phyloP scores from a whole-genome alignment of 2,113 vertebrate genomes.

The Crotalus horridus region DNA sequence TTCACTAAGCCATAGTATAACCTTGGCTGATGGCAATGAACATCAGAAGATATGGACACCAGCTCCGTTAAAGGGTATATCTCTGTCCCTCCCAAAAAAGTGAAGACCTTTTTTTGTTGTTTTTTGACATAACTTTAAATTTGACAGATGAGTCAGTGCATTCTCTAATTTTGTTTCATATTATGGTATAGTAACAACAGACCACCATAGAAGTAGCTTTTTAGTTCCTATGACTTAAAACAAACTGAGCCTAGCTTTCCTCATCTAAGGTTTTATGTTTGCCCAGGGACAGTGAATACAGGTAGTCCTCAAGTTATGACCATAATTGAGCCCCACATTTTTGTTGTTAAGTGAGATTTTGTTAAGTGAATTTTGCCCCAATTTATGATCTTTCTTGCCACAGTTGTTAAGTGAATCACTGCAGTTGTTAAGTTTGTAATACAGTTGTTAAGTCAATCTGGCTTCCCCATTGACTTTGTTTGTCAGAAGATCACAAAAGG shows the following conservation, averaged over 20 bases:
- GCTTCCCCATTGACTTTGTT: too few relatives aligned
- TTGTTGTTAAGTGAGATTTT: too few relatives aligned
- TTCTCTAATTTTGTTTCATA: neutral
- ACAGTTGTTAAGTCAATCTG: too few relatives aligned
- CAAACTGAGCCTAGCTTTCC: neutral
- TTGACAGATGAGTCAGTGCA: neutral
- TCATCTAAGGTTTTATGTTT: neutral
- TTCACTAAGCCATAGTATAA: neutral
- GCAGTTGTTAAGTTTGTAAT: too few relatives aligned
- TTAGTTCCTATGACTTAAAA: neutral
- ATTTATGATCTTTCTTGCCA: too few relatives aligned
- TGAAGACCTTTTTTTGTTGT: neutral
- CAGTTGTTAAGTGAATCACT: too few relatives aligned
- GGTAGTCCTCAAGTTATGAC: too few relatives aligned
- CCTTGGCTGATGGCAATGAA: neutral
- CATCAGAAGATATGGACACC: neutral
- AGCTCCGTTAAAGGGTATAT: neutral
- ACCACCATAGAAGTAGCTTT: neutral
- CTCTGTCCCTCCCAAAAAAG: neutral
- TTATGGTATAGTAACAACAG: neutral
- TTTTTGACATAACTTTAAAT: neutral
- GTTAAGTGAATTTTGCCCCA: too few relatives aligned
- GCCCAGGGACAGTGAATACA: neutral
- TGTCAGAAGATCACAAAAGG: too few relatives aligned
- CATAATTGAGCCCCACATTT: too few relatives aligned